Base-by-base conservation (phyloP, 1,140 invertebrate genomes). In the Harlomillsia oculata region DNA sequence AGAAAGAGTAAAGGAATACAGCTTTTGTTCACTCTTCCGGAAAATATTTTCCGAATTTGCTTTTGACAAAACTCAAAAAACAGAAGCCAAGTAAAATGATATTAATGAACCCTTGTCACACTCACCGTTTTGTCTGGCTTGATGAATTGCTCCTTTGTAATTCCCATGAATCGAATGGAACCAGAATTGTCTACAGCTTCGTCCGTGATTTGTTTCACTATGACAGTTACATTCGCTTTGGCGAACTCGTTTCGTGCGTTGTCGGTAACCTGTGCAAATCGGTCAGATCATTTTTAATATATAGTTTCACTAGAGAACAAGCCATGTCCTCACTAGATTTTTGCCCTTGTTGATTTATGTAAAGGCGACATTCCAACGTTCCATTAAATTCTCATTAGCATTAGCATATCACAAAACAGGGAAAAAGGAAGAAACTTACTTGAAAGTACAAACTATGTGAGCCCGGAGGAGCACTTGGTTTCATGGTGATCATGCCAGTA, bases 171-270 rank as follows among this genome's bases (percentile, higher is more conserved):
- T 9, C 89, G 75, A 39, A 96, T 83, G 0, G 91, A 94, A 0
- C 90, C 91, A 0, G 90, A 93, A 67, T 84, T 91, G 40, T 79
- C 75, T 0, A 96, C 88, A 1, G 91, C 90, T 69, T 91, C 87
- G 68, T 93, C 84, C 0, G 88, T 83, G 16, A 97, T 84, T 63
- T 83, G 80, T 59, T 87, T 84, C 1, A 95, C 81, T 0, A 83
- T 85, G 0, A 95, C 85, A 59, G 82, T 84, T 1, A 95, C 89
- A 26, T 79, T 80, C 0, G 87, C 87, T n/a, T n/a, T n/a, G n/a
- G n/a, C n/a, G 29, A 1, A 89, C 88, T 14, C 45, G 23, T 14
- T 49, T 34, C 14, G 6, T 54, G n/a, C n/a, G n/a, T n/a, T n/a
- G 36, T 61, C 62, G 14, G 16, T 49, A 8, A 55, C 53, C 40